A percentile compares a stretch with the other conserved stretches of the same genome.
Evolutionary conservation across 2,113 vertebrate genomes (phyloP).

Genomic region (Cyprinus carpio): DNA sequence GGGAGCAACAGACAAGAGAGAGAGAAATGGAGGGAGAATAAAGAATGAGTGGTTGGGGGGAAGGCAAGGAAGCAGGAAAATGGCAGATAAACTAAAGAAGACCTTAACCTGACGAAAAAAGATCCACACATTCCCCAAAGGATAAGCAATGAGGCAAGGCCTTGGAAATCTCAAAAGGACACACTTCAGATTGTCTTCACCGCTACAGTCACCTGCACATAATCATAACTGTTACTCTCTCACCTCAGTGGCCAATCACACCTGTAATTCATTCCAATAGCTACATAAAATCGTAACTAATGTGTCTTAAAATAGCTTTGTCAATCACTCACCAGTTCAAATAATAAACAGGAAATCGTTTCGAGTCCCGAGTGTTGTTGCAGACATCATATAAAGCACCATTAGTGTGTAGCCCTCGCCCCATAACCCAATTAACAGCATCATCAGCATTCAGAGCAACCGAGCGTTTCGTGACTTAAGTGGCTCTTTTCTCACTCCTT

Average conservation of each 20-base stretch:
- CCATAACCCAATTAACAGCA: constrained; percentile 69
- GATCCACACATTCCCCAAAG: not conserved
- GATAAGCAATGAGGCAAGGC: not conserved
- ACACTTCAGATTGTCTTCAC: not conserved
- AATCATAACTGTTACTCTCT: not conserved
- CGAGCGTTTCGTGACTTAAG: constrained; percentile 64
- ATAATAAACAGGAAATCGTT: constrained; percentile 21
- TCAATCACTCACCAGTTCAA: constrained; percentile 31
- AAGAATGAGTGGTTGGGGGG: not conserved
- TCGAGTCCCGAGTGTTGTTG: constrained; percentile 54
- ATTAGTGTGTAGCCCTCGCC: constrained; percentile 57
- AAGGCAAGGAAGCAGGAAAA: not conserved
- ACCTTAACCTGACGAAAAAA: not conserved
- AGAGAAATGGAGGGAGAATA: constrained; percentile 16
- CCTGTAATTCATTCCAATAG: not conserved
- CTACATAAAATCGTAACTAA: constrained; percentile 1
- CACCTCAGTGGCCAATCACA: constrained; percentile 1
- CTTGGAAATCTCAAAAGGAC: not conserved
- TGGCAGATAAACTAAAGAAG: not conserved
- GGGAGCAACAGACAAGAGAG: constrained; percentile 8
- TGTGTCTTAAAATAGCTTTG: constrained; percentile 39
- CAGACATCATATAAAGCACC: constrained; percentile 46
- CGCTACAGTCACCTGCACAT: not conserved
- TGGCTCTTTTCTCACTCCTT: constrained; percentile 53
- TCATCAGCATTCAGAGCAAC: constrained; percentile 61